Conservation (phyloP, 2,113 vertebrate species). For the Crocuta crocuta region DNA sequence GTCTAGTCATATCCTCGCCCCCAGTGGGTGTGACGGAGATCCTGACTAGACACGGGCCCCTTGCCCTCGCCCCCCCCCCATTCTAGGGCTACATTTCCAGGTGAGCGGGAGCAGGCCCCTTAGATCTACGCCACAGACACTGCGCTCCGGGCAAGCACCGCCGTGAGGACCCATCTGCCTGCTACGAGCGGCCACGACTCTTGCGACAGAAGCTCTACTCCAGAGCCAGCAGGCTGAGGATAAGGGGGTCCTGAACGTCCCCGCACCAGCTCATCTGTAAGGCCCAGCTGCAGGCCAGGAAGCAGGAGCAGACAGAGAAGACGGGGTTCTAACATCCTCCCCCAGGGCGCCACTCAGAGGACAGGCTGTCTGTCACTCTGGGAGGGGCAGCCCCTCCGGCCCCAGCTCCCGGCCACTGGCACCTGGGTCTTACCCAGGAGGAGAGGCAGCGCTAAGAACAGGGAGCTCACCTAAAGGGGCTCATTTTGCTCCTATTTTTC, state of each 20-base stretch:
- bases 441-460: too few relatives aligned
- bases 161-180: not conserved
- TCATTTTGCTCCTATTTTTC: not conserved
- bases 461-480: not conserved
- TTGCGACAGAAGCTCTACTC: accelerated
- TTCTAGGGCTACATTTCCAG: not conserved
- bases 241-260: not conserved
- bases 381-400: not conserved
- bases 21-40: not conserved
- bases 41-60: not conserved
- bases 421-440: not conserved
- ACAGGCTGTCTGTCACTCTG: accelerated
- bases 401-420: not conserved
- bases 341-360: not conserved
- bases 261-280: not conserved
- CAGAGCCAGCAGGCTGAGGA: not conserved
- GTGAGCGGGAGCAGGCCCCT: not conserved
- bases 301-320: not conserved
- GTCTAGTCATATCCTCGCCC: not conserved
- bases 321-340: accelerated
- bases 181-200: not conserved
- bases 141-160: not conserved
- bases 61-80: accelerated
- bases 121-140: not conserved
- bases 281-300: not conserved